These are phyloP conservation scores for Aspidapion aeneum DNA, from an alignment of 2,888 invertebrate genomes.

Conservation along the genomic window DNA sequence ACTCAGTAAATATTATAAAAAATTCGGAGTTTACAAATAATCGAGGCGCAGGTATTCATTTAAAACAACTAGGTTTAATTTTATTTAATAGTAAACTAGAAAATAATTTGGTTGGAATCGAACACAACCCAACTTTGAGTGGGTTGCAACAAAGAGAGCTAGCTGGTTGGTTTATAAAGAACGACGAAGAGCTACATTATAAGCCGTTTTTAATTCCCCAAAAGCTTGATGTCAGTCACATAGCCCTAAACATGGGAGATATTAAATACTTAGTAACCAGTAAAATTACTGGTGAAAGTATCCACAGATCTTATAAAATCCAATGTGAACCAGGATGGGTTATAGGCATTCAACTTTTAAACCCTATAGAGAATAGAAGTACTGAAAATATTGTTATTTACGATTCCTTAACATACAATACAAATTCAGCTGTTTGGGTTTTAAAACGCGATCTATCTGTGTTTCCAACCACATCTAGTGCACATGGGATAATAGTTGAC, in stretches of 20 bases:
- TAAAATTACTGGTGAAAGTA: slow-evolving; percentile 56
- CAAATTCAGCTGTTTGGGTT: slow-evolving; percentile 68
- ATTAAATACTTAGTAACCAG: slow-evolving; percentile 78
- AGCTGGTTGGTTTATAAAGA: slow-evolving; percentile 84
- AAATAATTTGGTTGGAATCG: slow-evolving; percentile 86
- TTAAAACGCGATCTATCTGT: slow-evolving; percentile 79
- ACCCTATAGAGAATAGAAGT: slow-evolving; percentile 85
- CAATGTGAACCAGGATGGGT: slow-evolving; percentile 79
- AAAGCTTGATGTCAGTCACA: slow-evolving; percentile 47
- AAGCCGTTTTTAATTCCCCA: slow-evolving; percentile 71
- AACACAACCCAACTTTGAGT: slow-evolving; percentile 86
- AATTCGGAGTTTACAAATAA: slow-evolving; percentile 84
- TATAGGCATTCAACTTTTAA: slow-evolving; percentile 84
- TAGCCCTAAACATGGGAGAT: slow-evolving; percentile 51
- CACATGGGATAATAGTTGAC: slow-evolving; percentile 74
- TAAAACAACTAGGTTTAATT: slow-evolving; percentile 82
- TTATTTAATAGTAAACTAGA: slow-evolving; percentile 75
- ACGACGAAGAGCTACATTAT: slow-evolving; percentile 69
- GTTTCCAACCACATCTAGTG: slow-evolving; percentile 86
- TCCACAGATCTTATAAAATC: slow-evolving; percentile 58
- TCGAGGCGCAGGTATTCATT: slow-evolving; percentile 83
- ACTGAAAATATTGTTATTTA: slow-evolving; percentile 79
- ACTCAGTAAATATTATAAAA: slow-evolving; percentile 74
- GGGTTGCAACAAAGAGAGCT: slow-evolving; percentile 84
- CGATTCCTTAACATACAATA: slow-evolving; percentile 68